Base-by-base conservation (phyloP, 2,113 vertebrate genomes). In the Dolichallabes microphthalmus region DNA sequence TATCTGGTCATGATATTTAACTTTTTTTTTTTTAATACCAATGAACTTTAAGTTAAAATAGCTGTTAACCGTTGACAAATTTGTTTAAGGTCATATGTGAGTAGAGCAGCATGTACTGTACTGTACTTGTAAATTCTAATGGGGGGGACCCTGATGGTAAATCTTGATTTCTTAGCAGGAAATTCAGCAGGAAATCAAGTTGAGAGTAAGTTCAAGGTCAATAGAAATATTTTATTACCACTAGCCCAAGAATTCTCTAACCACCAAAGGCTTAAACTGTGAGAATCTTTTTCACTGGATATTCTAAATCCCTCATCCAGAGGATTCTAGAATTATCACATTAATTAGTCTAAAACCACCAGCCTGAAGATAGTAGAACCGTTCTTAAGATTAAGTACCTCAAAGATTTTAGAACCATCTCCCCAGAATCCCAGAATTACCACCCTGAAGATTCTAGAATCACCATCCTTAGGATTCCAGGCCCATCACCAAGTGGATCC, bases 21-120 rank as follows among this genome's bases (percentile, higher is more conserved):
- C 80, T 39, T 85, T 71, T 74, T 39, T 85, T 71, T 74, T 45
- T 63, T 22, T 77, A 88, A 83, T 61, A 20, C 17, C 50, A 84
- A 58, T 30, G 68, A 80, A 85, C 75, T 4, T 82, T 82, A 71
- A 27, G 71, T 78, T 22, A 79, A 84, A 64, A 61, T 58, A 85
- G 60, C 50, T 75, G 22, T 73, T 35, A 82, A 63, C n/a, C 20
- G 19, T 15, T 57, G 22, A 35, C 6, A 9, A 69, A 17, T 20
- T 66, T 20, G 32, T 75, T 77, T 14, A 64, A 53, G n/a, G 60
- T 50, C 50, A 25, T 30, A 9, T 12, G 14, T 19, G 10, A 35
- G 80, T 14, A 71, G 27, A 71, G 20, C 50, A 71, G 80, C 80
- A 9, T 52, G 79, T 68, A 45, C 45, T 45, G 45, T 45, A 8